Conservation (phyloP, 1,140 invertebrate species). For the Glomeris maerens region DNA sequence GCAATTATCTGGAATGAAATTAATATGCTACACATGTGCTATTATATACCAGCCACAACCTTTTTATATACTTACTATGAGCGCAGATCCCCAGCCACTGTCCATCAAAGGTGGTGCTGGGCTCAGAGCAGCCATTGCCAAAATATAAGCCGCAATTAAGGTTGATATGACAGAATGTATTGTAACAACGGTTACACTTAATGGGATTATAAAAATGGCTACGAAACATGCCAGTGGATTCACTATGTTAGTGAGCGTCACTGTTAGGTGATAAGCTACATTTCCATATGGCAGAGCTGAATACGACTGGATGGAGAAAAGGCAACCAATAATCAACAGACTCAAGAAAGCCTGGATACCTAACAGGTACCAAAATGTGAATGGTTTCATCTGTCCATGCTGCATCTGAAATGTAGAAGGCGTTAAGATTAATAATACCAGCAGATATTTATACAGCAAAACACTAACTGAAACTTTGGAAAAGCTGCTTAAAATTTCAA, state of each 20-base stretch:
- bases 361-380: too few species aligned
- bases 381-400: too few species aligned
- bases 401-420: too few species aligned
- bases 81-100: slow-evolving; percentile 39
- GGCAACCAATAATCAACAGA: slow-evolving; percentile 59
- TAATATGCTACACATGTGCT: too few species aligned
- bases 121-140: slow-evolving; percentile 54
- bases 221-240: slow-evolving; percentile 68
- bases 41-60: too few species aligned
- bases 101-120: slow-evolving; percentile 53
- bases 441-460: too few species aligned
- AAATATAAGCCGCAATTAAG: slow-evolving; percentile 45
- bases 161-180: slow-evolving; percentile 40
- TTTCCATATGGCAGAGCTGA: slow-evolving; percentile 76
- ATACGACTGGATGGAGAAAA: slow-evolving; percentile 73
- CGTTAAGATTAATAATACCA: too few species aligned
- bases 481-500: too few species aligned
- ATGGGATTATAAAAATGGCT: slow-evolving; percentile 53
- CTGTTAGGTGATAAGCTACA: slow-evolving; percentile 62
- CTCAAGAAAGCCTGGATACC: too few species aligned
- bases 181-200: slow-evolving; percentile 40
- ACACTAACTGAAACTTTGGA: too few species aligned
- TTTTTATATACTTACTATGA: slow-evolving; percentile 61
- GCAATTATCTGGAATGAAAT: too few species aligned
- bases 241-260: slow-evolving; percentile 64